Base-by-base conservation (phyloP, 2,888 invertebrate species). In the Amphipoea lucens region DNA sequence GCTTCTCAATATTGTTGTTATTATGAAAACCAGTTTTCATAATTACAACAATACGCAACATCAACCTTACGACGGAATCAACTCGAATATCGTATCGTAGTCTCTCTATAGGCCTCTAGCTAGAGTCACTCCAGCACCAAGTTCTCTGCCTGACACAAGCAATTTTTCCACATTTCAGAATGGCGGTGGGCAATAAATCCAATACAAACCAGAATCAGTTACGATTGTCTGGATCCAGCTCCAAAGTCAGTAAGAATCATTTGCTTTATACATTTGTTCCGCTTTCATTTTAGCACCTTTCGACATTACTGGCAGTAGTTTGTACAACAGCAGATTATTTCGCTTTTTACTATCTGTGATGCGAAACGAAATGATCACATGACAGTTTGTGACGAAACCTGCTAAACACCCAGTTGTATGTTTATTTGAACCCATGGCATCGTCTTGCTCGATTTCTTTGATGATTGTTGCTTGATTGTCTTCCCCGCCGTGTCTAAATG, bases 171-270 rank as follows among this genome's bases (percentile, higher is more conserved):
- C 70, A 68, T 97, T 97, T 80, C 95, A 98, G 98, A 97, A 96
- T 95, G 90, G 93, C 96, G 91, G 94, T 95, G 92, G 95, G 95
- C 94, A 95, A 95, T 94, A 96, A 96, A 92, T 92, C 96, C 93
- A 95, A 96, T 93, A 92, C 96, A 94, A 95, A 96, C 96, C 96
- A 95, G 96, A 97, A 95, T 96, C 96, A 96, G 95, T 94, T 96
- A 95, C 97, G 96, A 96, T 96, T 96, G 93, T 95, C 97, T 95
- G 97, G 96, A 97, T 96, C 98, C 97, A 98, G 98, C 98, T 98
- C 98, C 99, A 99, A 99, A 99, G 99, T 99, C 99, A 99, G 99
- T 99, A 99, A 99, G 99, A 99, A 99, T 98, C 98, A 97, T 97
- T 97, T 96, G 94, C 95, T 94, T 92, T 90, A 85, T 81, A 91